These are phyloP conservation scores for Colostygia pectinataria DNA, from an alignment of 2,888 invertebrate genomes.

Conservation along the genomic window DNA sequence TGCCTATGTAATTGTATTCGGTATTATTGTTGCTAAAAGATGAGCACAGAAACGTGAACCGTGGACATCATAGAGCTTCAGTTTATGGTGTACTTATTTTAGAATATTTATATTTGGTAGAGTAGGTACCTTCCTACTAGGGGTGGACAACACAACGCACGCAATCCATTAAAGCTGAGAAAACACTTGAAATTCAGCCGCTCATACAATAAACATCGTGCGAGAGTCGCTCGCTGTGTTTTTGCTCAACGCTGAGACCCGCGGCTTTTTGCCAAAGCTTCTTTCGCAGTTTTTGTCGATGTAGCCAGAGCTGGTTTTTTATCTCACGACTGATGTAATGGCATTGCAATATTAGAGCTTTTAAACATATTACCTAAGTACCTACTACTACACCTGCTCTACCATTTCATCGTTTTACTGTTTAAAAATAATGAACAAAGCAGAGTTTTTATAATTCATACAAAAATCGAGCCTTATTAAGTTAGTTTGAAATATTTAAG, in stretches of 20 bases:
- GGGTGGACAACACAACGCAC: conserved; percentile 46
- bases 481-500: background rate
- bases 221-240: conserved; percentile 50
- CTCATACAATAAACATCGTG: conserved; percentile 80
- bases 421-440: background rate
- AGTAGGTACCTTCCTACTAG: conserved; percentile 33
- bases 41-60: background rate
- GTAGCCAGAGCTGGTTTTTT: conserved; percentile 40
- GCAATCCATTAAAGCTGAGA: conserved; percentile 78
- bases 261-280: conserved; percentile 57
- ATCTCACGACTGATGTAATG: conserved; percentile 35
- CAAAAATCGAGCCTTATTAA: background rate
- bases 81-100: conserved; percentile 13
- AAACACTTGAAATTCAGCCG: conserved; percentile 76
- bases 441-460: too few species aligned
- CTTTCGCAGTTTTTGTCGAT: conserved; percentile 53
- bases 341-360: conserved; percentile 22
- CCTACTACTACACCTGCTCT: background rate
- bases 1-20: too few species aligned
- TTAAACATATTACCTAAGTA: background rate
- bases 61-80: background rate
- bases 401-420: background rate
- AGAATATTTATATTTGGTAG: conserved; percentile 45
- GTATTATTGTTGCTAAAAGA: too few species aligned
- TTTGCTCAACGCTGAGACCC: conserved; percentile 52